These are phyloP conservation scores for Eupsilia transversa DNA, from an alignment of 2,888 invertebrate genomes.

Conservation along the genomic window DNA sequence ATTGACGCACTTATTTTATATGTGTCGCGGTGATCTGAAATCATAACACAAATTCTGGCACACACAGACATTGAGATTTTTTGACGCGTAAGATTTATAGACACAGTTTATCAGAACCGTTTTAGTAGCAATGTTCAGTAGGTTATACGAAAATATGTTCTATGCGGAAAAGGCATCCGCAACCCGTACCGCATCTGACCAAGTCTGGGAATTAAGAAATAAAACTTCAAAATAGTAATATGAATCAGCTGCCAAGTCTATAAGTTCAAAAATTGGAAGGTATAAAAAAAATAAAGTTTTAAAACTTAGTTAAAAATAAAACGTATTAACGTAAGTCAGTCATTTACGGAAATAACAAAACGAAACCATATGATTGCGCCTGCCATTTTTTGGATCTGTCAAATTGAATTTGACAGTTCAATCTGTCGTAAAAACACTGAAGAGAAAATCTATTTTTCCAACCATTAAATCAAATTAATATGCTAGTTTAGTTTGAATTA, in stretches of 20 bases:
- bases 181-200: too few relatives aligned
- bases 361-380: conserved; percentile 30
- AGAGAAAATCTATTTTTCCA: conserved; percentile 40
- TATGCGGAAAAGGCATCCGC: too few relatives aligned
- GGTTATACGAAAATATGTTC: neutral
- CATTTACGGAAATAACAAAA: conserved; percentile 26
- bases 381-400: conserved; percentile 14
- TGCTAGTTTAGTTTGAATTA: conserved; percentile 44
- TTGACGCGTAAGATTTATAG: neutral
- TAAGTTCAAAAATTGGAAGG: neutral
- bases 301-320: conserved; percentile 19
- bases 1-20: too few relatives aligned
- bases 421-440: conserved; percentile 46
- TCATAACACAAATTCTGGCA: too few relatives aligned
- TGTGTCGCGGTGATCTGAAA: too few relatives aligned
- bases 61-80: neutral
- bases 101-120: too few relatives aligned
- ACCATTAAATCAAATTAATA: conserved; percentile 35
- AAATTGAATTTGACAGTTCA: conserved; percentile 40
- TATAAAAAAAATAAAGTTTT: neutral
- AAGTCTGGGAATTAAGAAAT: too few relatives aligned
- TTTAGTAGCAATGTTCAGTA: neutral
- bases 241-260: too few relatives aligned
- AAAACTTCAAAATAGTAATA: too few relatives aligned
- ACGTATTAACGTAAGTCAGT: neutral